Percentiles rank a stretch among this genome's conserved stretches.
These are phyloP conservation scores for Odontothrips loti DNA, from an alignment of 2,888 invertebrate species.

Conservation along the genomic window DNA sequence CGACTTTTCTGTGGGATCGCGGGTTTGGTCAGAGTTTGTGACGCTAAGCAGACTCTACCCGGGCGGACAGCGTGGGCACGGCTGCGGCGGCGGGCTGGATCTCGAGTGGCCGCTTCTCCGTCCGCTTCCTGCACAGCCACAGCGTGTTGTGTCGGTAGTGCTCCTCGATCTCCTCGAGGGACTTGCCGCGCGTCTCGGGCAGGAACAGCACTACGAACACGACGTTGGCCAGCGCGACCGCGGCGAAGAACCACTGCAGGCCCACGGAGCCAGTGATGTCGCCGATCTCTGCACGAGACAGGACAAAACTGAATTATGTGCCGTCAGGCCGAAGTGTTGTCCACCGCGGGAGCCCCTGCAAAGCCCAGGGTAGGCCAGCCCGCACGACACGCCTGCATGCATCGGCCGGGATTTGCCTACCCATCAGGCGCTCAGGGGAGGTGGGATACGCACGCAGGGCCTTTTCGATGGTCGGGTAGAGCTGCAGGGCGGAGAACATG, in stretches of 20 bases:
- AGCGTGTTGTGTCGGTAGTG: not conserved
- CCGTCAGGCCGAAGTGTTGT: no score
- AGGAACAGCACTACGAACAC: slow-evolving; percentile 54
- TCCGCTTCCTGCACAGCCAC: not conserved
- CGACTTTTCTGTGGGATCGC: no score
- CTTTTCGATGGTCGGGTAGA: slow-evolving; percentile 1
- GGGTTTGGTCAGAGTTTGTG: no score
- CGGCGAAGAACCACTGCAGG: slow-evolving; percentile 21
- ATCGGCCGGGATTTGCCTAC: no score
- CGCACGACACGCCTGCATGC: no score
- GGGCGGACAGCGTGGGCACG: no score
- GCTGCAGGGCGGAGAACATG: slow-evolving; percentile 1
- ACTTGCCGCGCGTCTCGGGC: slow-evolving; percentile 68
- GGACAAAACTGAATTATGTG: not conserved
- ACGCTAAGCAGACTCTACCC: no score
- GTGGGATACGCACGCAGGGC: not conserved
- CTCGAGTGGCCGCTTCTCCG: not conserved
- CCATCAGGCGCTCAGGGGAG: not conserved
- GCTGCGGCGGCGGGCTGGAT: not conserved
- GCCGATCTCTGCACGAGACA: not conserved
- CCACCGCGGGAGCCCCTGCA: no score
- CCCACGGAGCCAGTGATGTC: not conserved
- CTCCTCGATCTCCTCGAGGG: slow-evolving; percentile 59
- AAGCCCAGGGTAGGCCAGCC: no score
- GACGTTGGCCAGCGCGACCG: slow-evolving; percentile 1